A percentile compares a stretch with the other conserved stretches of the same genome.
Evolutionary conservation across 1,140 invertebrate genomes (phyloP).

Genomic region (Adelges cooleyi): DNA sequence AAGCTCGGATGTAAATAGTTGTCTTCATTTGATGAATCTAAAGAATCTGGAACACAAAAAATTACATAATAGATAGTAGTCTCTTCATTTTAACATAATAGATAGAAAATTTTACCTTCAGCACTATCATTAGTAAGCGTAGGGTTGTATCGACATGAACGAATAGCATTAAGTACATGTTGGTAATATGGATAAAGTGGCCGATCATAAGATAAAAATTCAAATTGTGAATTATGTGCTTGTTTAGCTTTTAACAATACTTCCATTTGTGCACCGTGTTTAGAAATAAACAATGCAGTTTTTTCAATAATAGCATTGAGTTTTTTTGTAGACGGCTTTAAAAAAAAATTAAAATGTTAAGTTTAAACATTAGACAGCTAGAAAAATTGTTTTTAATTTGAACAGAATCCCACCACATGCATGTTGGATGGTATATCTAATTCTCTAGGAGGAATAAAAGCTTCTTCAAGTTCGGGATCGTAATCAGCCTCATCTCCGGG

Average conservation of each 20-base stretch:
- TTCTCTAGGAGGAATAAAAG: slow-evolving; percentile 54
- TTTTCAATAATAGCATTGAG: slow-evolving; percentile 91
- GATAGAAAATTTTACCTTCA: slow-evolving; percentile 35
- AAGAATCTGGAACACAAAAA: background rate
- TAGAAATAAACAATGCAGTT: slow-evolving; percentile 85
- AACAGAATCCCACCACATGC: slow-evolving; percentile 56
- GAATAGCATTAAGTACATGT: slow-evolving; percentile 66
- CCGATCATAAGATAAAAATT: slow-evolving; percentile 80
- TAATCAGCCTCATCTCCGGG: slow-evolving; percentile 40
- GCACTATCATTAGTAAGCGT: slow-evolving; percentile 17
- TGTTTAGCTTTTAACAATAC: slow-evolving; percentile 96
- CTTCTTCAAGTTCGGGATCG: slow-evolving; percentile 48
- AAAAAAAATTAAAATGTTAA: slow-evolving; percentile 32
- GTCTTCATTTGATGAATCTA: slow-evolving; percentile 41
- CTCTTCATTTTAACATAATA: too few relatives aligned
- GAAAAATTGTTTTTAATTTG: too few relatives aligned
- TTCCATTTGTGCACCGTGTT: slow-evolving; percentile 94
- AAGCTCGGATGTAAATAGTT: slow-evolving; percentile 74
- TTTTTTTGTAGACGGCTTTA: slow-evolving; percentile 83
- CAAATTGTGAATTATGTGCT: slow-evolving; percentile 81
- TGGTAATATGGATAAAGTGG: slow-evolving; percentile 82
- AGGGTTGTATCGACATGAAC: slow-evolving; percentile 57
- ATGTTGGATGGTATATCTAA: slow-evolving; percentile 62
- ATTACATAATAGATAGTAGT: background rate
- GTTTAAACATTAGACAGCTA: background rate